Evolutionary conservation across 2,797 vertebrate species (phyloP).

Genomic region (Squalus acanthias): DNA sequence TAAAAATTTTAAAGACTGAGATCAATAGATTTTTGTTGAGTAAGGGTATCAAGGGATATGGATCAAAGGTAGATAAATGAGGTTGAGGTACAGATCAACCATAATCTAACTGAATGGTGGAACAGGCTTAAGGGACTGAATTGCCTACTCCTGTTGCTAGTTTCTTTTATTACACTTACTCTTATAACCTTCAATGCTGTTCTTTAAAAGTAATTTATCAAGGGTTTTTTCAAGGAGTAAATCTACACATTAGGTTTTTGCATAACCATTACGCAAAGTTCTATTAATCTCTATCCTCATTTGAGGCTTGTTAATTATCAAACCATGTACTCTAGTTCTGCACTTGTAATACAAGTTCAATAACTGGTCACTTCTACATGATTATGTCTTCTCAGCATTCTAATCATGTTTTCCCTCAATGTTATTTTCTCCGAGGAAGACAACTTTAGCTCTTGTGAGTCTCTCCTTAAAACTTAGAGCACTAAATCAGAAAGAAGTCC

Average conservation of each 20-base stretch:
- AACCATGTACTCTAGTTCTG: not conserved
- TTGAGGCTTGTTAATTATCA: not conserved
- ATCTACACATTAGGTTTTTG: not conserved
- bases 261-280: not conserved
- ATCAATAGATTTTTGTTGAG: too few relatives aligned
- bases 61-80: too few relatives aligned
- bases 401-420: not conserved
- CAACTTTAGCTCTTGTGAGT: too few relatives aligned
- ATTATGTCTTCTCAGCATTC: not conserved
- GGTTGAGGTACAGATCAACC: too few relatives aligned
- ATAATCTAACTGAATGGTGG: too few relatives aligned
- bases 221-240: not conserved
- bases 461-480: not conserved
- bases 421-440: not conserved
- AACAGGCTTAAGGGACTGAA: too few relatives aligned
- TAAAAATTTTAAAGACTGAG: too few relatives aligned
- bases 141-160: too few relatives aligned
- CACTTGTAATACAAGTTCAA: not conserved
- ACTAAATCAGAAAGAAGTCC: not conserved
- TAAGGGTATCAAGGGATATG: too few relatives aligned
- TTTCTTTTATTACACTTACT: too few relatives aligned
- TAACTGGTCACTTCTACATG: not conserved
- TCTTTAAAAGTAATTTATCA: too few relatives aligned
- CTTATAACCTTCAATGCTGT: too few relatives aligned
- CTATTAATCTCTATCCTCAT: not conserved